Conservation (phyloP, 2,113 vertebrate genomes). For the Lycaon pictus region DNA sequence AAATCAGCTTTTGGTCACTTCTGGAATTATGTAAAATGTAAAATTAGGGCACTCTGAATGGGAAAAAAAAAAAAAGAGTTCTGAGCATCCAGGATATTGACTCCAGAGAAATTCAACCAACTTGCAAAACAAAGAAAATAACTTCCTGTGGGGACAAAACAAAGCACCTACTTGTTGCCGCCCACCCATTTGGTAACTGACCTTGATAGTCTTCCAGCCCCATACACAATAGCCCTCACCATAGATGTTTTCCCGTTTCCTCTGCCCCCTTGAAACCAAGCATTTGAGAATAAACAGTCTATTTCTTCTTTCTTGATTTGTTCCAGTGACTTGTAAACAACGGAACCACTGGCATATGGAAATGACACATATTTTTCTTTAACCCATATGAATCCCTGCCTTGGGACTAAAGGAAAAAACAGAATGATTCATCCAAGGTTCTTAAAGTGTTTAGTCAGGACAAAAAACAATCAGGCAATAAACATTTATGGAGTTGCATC, state of each 20-base stretch:
- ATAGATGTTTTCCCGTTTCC: not conserved
- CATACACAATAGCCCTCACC: slow-evolving; percentile 21
- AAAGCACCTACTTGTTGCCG: slow-evolving; percentile 23
- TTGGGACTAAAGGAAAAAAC: not conserved
- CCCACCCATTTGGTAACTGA: not conserved
- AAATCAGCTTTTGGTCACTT: not conserved
- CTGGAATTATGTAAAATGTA: not conserved
- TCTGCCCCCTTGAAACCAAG: slow-evolving; percentile 1
- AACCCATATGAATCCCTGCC: not conserved
- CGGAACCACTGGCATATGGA: not conserved
- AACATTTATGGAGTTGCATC: not conserved
- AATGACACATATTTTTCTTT: slow-evolving; percentile 41
- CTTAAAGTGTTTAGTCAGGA: not conserved
- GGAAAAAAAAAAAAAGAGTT: not conserved
- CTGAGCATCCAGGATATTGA: not conserved
- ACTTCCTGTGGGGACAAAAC: slow-evolving; percentile 47
- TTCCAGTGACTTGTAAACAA: not conserved
- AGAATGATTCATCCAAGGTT: not conserved
- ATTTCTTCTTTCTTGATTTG: not conserved
- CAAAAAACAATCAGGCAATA: not conserved
- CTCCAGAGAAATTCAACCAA: not conserved
- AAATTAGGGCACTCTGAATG: not conserved
- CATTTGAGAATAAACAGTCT: not conserved
- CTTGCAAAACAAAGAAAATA: slow-evolving; percentile 51
- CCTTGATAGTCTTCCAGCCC: not conserved